Conservation (phyloP, 2,797 vertebrate genomes). For the Gymnodraco acuticeps region DNA sequence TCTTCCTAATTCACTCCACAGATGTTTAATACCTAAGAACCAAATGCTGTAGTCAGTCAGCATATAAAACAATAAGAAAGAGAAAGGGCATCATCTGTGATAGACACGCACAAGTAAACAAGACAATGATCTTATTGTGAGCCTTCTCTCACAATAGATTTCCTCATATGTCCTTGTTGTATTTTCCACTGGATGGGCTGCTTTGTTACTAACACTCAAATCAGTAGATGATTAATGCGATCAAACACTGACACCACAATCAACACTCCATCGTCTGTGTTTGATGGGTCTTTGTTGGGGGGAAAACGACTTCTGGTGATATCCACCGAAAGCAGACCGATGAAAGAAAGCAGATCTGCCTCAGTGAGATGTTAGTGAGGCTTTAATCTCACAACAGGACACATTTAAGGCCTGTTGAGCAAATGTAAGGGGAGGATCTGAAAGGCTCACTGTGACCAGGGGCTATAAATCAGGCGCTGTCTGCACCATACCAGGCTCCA, state of each 20-base stretch:
- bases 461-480: slow-evolving; percentile 64
- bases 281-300: slow-evolving; percentile 15
- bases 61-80: not conserved
- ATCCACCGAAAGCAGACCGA: slow-evolving; percentile 19
- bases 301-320: slow-evolving; percentile 24
- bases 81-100: slow-evolving; percentile 6
- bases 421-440: slow-evolving; percentile 67
- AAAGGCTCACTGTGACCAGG: slow-evolving; percentile 41
- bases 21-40: slow-evolving; percentile 5
- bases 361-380: slow-evolving; percentile 17
- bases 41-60: not conserved
- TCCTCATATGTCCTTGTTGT: slow-evolving; percentile 25
- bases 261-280: slow-evolving; percentile 18
- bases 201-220: slow-evolving; percentile 16
- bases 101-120: slow-evolving; percentile 29
- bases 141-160: slow-evolving; percentile 35
- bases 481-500: slow-evolving; percentile 40
- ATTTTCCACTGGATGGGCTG: slow-evolving; percentile 34
- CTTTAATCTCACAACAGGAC: slow-evolving; percentile 69
- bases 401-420: slow-evolving; percentile 60
- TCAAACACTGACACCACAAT: slow-evolving; percentile 14
- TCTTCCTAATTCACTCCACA: slow-evolving; percentile 7
- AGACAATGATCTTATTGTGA: slow-evolving; percentile 65
- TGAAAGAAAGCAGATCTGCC: slow-evolving; percentile 24
- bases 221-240: not conserved